These are phyloP conservation scores for Sphaerophoria rueppellii DNA, from an alignment of 2,888 invertebrate genomes.

Conservation along the genomic window DNA sequence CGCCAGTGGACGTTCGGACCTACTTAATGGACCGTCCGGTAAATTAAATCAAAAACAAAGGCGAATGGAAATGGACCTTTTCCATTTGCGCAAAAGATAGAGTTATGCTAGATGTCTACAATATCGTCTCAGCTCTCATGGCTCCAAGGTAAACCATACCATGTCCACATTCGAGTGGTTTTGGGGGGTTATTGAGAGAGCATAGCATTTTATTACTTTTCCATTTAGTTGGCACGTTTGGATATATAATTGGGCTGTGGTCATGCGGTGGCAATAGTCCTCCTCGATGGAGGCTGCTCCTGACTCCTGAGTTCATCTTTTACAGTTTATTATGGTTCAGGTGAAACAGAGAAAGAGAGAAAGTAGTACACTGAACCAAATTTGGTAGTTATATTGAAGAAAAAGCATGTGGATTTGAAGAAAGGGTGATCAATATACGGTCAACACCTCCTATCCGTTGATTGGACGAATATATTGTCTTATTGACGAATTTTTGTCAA, in stretches of 20 bases:
- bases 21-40: conserved; percentile 65
- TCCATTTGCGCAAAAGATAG: conserved; percentile 15
- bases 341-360: background rate
- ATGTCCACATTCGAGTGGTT: background rate
- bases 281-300: background rate
- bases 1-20: conserved; percentile 42
- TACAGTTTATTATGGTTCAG: conserved; percentile 36
- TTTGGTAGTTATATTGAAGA: too few relatives aligned
- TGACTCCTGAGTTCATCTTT: conserved; percentile 56
- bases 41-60: conserved; percentile 71
- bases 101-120: conserved; percentile 1
- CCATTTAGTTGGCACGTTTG: conserved; percentile 60
- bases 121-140: too few relatives aligned
- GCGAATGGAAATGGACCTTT: conserved; percentile 47
- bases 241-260: conserved; percentile 63
- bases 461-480: too few relatives aligned
- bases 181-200: conserved; percentile 7
- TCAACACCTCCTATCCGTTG: too few relatives aligned
- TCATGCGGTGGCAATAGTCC: conserved; percentile 8
- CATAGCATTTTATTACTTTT: conserved; percentile 63
- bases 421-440: too few relatives aligned
- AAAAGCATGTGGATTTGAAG: too few relatives aligned
- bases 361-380: too few relatives aligned
- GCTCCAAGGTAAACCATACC: too few relatives aligned
- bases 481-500: too few relatives aligned